Conservation (phyloP, 2,797 vertebrate species). For the Menidia menidia region DNA sequence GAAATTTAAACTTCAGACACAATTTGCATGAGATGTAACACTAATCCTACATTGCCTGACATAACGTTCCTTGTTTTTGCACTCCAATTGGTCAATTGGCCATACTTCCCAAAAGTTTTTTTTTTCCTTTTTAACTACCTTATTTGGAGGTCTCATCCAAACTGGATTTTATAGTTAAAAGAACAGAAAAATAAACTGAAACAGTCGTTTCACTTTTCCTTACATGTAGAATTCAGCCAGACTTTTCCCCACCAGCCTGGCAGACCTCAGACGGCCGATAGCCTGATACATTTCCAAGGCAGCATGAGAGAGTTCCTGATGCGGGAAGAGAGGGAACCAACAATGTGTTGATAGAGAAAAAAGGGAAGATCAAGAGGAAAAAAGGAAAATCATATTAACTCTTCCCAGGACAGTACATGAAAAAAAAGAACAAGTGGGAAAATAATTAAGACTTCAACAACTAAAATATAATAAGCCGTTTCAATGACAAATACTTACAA, state of each 20-base stretch:
- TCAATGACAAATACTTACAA: slow-evolving; percentile 82
- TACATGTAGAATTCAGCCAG: slow-evolving; percentile 99
- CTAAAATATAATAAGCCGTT: slow-evolving; percentile 18
- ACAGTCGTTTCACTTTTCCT: slow-evolving; percentile 35
- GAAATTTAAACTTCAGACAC: not conserved
- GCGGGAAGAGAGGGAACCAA: slow-evolving; percentile 29
- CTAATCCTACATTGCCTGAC: not conserved
- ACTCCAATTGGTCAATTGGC: not conserved
- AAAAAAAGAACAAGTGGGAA: slow-evolving; percentile 11
- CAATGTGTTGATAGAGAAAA: not conserved
- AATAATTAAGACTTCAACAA: slow-evolving; percentile 11
- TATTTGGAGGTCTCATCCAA: too few relatives aligned
- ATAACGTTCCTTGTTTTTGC: not conserved
- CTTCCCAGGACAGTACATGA: slow-evolving; percentile 36
- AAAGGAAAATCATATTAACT: slow-evolving; percentile 17
- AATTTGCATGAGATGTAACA: not conserved
- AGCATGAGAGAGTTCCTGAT: slow-evolving; percentile 93
- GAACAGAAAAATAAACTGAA: not conserved
- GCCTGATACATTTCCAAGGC: slow-evolving; percentile 96
- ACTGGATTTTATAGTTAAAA: too few relatives aligned
- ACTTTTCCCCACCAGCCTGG: slow-evolving; percentile 94
- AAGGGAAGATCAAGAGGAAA: not conserved
- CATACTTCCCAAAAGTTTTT: too few relatives aligned
- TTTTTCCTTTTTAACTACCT: too few relatives aligned
- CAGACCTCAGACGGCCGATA: slow-evolving; percentile 92